Conservation (phyloP, 2,113 vertebrate genomes). For the Macrotis lagotis region DNA sequence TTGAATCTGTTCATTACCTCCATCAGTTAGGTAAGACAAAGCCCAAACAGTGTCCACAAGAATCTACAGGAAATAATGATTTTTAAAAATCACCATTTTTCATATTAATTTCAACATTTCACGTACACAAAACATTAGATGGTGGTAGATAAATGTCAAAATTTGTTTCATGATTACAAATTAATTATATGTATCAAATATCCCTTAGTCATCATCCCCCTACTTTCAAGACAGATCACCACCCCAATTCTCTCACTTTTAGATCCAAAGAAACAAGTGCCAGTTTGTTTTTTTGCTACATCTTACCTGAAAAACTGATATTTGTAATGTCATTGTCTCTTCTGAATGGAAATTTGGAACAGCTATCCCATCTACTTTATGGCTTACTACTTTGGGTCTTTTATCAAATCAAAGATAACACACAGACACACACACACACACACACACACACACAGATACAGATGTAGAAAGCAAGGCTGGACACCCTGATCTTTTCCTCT, state of each 20-base stretch:
- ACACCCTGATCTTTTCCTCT: neutral
- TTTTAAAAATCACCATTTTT: constrained; percentile 29
- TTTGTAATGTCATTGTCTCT: neutral
- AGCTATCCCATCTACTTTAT: neutral
- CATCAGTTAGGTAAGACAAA: constrained; percentile 98
- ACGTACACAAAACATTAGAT: constrained; percentile 40
- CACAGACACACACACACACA: no score
- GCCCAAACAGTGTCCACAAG: constrained; percentile 99
- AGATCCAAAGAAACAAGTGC: neutral
- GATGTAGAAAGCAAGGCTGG: neutral
- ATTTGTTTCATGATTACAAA: constrained; percentile 36
- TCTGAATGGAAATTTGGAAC: neutral
- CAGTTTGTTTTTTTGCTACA: neutral
- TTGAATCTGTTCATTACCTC: constrained; percentile 99
- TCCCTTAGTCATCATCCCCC: constrained; percentile 10
- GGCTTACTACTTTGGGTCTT: neutral
- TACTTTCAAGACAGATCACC: neutral
- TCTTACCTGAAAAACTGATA: neutral
- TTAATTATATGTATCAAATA: constrained; percentile 14
- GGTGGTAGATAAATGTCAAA: constrained; percentile 9
- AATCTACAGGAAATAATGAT: constrained; percentile 86
- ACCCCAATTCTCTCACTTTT: neutral
- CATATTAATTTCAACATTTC: constrained; percentile 4
- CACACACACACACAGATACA: neutral
- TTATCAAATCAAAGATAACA: neutral